Evolutionary conservation across 1,140 invertebrate species (phyloP), one percentile per base, ranked within the genome.

Genomic region (Trialeurodes vaporariorum): DNA sequence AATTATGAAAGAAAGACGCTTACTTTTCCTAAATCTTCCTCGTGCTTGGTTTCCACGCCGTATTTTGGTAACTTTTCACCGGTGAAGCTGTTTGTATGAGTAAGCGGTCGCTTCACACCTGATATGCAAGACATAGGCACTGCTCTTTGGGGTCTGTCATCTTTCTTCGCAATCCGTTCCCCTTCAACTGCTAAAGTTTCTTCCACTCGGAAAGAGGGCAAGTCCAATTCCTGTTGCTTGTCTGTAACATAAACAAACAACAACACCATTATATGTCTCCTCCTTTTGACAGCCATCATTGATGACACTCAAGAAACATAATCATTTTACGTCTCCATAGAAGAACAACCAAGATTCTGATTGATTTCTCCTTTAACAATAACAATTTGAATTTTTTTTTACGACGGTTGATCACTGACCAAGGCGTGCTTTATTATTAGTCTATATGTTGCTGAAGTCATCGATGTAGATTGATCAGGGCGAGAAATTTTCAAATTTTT

Each of bases 211-310:
- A 95, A 78, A 24, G 89, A 90, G 27, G 94, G 93, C 71, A 98
- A 78, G 79, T 98, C 95, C 73, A 97, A 82, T 77, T 97, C 94
- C 80, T 97, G 94, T 79, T 96, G 93, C 81, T 97, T 96, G 80
- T 97, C 94, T 96, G 82, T 2, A 82, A 81, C 67, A 70, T 65
- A 75, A 70, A n/a, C n/a, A n/a, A n/a, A n/a, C n/a, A n/a, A n/a
- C n/a, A n/a, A n/a, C n/a, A n/a, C n/a, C n/a, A n/a, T n/a, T n/a
- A n/a, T n/a, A n/a, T n/a, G n/a, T n/a, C n/a, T n/a, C n/a, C n/a
- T n/a, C n/a, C n/a, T n/a, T n/a, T n/a, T n/a, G n/a, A n/a, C n/a
- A n/a, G n/a, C n/a, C n/a, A n/a, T n/a, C n/a, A n/a, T n/a, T n/a
- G n/a, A n/a, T n/a, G n/a, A n/a, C n/a, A n/a, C n/a, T n/a, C n/a